phyloP scores from a whole-genome alignment of 2,113 vertebrate species.

The Odontesthes bonariensis region DNA sequence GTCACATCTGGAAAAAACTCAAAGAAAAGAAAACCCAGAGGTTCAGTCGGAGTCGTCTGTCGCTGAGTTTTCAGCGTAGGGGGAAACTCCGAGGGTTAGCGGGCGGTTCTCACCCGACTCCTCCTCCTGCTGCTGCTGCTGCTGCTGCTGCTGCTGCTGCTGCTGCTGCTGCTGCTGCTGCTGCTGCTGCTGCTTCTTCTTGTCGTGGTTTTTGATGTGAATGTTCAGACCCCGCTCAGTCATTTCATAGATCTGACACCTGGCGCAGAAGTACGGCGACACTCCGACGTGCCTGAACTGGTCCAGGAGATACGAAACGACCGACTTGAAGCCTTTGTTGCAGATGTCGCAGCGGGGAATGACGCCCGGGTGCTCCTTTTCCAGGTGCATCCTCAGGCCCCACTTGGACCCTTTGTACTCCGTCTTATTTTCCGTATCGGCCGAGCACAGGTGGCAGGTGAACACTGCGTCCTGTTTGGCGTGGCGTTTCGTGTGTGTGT shows the following conservation, averaged over 20 bases:
- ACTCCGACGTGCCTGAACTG: constrained; percentile 63
- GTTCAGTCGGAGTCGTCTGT: constrained; percentile 56
- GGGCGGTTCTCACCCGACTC: background rate
- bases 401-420: constrained; percentile 6
- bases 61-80: background rate
- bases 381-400: constrained; percentile 55
- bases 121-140: background rate
- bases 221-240: constrained; percentile 52
- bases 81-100: background rate
- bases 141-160: background rate
- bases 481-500: constrained; percentile 46
- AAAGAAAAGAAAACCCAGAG: background rate
- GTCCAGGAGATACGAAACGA: constrained; percentile 53
- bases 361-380: constrained; percentile 55
- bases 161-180: background rate
- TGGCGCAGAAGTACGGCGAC: constrained; percentile 61
- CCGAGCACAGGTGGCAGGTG: constrained; percentile 39
- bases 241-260: constrained; percentile 69
- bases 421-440: background rate
- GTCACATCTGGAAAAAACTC: background rate
- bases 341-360: constrained; percentile 58
- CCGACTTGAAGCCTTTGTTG: constrained; percentile 36
- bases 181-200: constrained; percentile 8
- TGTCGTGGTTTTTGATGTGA: constrained; percentile 50
- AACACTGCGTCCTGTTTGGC: constrained; percentile 46